Percentiles rank a stretch among this genome's conserved stretches.
These are phyloP conservation scores for Gastrophryne carolinensis DNA, from an alignment of 2,797 vertebrate species.

Conservation along the genomic window DNA sequence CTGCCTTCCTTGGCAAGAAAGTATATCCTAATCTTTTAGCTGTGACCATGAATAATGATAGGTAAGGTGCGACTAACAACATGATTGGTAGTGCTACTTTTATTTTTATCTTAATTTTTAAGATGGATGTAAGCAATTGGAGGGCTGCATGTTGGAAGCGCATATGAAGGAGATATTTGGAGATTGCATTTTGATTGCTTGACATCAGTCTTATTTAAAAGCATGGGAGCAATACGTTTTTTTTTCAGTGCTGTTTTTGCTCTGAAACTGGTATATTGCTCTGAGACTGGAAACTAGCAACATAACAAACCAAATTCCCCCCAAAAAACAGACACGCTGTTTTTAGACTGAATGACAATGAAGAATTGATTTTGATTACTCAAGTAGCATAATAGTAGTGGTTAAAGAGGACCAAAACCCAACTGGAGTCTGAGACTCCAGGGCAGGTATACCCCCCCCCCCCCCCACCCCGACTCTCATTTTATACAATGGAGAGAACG, in stretches of 20 bases:
- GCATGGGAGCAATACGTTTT: not conserved
- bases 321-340: no score
- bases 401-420: no score
- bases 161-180: slow-evolving; percentile 9
- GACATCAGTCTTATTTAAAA: slow-evolving; percentile 43
- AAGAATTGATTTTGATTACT: no score
- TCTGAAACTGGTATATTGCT: no score
- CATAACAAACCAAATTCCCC: no score
- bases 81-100: slow-evolving; percentile 48
- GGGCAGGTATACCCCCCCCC: no score
- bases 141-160: not conserved
- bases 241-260: not conserved
- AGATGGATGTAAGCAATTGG: slow-evolving; percentile 51
- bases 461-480: no score
- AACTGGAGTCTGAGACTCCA: no score
- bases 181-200: slow-evolving; percentile 30
- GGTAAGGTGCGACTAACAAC: slow-evolving; percentile 46
- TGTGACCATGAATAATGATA: slow-evolving; percentile 52
- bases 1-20: slow-evolving; percentile 50
- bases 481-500: no score
- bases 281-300: no score
- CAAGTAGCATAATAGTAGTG: no score
- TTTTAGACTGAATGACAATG: no score
- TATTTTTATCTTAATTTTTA: slow-evolving; percentile 47
- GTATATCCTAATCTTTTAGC: slow-evolving; percentile 54